Conservation (phyloP, 2,797 vertebrate species). For the Peromyscus eremicus region DNA sequence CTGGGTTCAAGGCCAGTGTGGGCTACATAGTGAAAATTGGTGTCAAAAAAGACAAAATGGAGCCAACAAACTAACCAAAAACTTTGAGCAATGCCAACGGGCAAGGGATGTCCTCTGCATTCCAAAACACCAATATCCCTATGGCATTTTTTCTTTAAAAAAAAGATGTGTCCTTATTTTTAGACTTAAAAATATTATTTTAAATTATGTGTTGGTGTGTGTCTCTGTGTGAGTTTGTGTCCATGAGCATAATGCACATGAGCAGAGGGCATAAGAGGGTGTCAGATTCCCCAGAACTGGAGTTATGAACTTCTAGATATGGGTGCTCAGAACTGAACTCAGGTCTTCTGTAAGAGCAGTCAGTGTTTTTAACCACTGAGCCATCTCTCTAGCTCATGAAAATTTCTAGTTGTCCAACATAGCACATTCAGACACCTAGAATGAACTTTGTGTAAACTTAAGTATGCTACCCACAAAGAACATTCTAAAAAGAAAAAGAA, state of each 20-base stretch:
- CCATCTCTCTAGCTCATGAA: not conserved
- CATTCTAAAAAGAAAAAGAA: slow-evolving; percentile 12
- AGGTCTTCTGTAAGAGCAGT: not conserved
- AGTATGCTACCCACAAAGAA: not conserved
- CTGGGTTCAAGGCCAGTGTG: not conserved
- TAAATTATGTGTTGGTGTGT: not conserved
- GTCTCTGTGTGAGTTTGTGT: not conserved
- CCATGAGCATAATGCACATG: too few relatives aligned
- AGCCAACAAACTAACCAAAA: not conserved
- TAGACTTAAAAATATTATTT: not conserved
- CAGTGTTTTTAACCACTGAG: not conserved
- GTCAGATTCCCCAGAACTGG: not conserved
- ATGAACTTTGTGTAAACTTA: not conserved
- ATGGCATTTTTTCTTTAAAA: not conserved
- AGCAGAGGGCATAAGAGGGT: too few relatives aligned
- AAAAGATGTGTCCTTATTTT: too few relatives aligned
- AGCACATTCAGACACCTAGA: not conserved
- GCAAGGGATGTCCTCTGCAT: rapidly evolving
- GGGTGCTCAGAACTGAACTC: not conserved
- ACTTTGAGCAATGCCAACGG: not conserved
- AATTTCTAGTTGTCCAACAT: not conserved
- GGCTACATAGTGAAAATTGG: not conserved
- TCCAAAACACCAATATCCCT: not conserved
- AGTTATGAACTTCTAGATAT: not conserved
- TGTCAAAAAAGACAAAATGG: not conserved